Conservation (phyloP, 2,113 vertebrate species). For the Zosterops pallidus region DNA sequence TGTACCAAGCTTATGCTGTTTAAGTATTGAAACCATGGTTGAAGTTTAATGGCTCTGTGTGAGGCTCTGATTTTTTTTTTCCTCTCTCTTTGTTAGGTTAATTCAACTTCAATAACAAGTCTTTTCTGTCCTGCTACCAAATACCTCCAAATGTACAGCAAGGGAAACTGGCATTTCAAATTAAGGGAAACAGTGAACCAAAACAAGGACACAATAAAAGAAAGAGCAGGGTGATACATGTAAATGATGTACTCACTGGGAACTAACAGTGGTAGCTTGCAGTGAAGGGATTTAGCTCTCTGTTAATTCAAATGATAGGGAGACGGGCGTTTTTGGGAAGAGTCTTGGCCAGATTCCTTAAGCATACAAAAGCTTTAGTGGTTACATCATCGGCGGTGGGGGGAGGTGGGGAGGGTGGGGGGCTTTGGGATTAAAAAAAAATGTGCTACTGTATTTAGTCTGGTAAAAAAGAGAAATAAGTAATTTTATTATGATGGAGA, state of each 20-base stretch:
- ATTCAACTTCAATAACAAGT: slow-evolving; percentile 66
- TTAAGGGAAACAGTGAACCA: slow-evolving; percentile 39
- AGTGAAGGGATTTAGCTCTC: slow-evolving; percentile 27
- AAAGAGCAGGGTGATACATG: slow-evolving; percentile 45
- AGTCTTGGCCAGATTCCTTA: slow-evolving; percentile 11
- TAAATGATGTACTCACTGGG: slow-evolving; percentile 66
- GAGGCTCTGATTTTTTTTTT: not conserved
- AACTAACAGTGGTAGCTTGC: slow-evolving; percentile 40
- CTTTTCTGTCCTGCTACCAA: slow-evolving; percentile 51
- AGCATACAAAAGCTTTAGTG: slow-evolving; percentile 3
- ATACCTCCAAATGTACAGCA: slow-evolving; percentile 31
- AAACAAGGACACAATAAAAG: slow-evolving; percentile 24
- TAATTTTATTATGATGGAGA: not conserved
- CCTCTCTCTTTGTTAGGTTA: slow-evolving; percentile 54
- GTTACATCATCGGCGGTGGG: not conserved
- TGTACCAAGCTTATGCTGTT: not conserved
- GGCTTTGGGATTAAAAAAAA: not conserved
- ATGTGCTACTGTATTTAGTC: not conserved
- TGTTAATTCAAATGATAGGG: slow-evolving; percentile 27
- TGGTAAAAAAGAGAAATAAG: not conserved
- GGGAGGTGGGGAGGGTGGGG: too few species aligned
- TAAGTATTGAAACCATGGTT: not conserved
- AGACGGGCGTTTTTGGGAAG: not conserved
- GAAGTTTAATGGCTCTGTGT: slow-evolving; percentile 48
- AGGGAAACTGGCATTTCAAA: slow-evolving; percentile 46